Evolutionary conservation across 2,888 invertebrate genomes (phyloP).

Genomic region (Acanthacorydalis orientalis): DNA sequence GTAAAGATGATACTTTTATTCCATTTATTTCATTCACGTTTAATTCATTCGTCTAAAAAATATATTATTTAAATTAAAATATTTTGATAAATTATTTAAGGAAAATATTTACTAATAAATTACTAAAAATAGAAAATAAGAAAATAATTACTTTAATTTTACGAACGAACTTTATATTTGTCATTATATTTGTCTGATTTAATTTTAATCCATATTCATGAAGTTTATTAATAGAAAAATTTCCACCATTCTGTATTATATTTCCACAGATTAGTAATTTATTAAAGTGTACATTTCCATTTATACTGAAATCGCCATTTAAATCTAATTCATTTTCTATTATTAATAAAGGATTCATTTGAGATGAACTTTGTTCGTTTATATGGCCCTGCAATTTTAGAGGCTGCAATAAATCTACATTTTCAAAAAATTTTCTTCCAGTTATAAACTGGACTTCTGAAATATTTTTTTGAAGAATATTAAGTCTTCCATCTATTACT

Average conservation of each 20-base stretch:
- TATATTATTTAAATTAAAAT: slow-evolving; percentile 2
- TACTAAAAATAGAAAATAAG: no score
- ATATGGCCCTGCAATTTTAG: slow-evolving; percentile 29
- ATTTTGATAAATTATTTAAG: not conserved
- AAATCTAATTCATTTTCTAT: slow-evolving; percentile 26
- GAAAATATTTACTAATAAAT: not conserved
- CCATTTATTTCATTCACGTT: slow-evolving; percentile 27
- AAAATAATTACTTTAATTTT: slow-evolving; percentile 19
- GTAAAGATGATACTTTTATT: slow-evolving; percentile 24
- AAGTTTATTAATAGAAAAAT: slow-evolving; percentile 20
- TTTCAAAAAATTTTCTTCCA: slow-evolving; percentile 27
- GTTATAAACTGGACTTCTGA: slow-evolving; percentile 25
- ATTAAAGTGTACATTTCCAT: slow-evolving; percentile 29
- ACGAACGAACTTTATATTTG: slow-evolving; percentile 21
- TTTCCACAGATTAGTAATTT: slow-evolving; percentile 21
- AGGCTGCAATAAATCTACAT: slow-evolving; percentile 26
- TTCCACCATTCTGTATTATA: slow-evolving; percentile 15
- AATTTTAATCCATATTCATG: slow-evolving; percentile 21
- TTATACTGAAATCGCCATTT: slow-evolving; percentile 25
- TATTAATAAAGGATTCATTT: slow-evolving; percentile 27
- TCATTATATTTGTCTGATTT: slow-evolving; percentile 18
- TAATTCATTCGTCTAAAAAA: slow-evolving; percentile 21
- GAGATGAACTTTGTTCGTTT: slow-evolving; percentile 23
- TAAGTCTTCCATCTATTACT: slow-evolving; percentile 25
- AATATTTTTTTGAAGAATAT: slow-evolving; percentile 26